Conservation (phyloP, 2,888 invertebrate species). For the Acleris emargana region DNA sequence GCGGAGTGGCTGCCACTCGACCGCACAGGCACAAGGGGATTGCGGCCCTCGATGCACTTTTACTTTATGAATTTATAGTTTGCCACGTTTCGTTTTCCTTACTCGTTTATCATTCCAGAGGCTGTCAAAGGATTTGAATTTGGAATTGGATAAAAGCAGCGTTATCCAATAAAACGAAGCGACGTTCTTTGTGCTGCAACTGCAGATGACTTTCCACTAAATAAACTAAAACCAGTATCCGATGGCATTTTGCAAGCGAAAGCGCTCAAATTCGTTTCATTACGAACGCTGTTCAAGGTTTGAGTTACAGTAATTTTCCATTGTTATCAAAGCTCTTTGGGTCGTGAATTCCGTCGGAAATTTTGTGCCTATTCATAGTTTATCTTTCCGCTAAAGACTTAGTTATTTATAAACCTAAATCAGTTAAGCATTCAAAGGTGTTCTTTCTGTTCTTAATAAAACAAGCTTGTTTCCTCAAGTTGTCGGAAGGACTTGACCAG, state of each 20-base stretch:
- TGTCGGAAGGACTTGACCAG: slow-evolving; percentile 18
- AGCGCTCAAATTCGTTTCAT: slow-evolving; percentile 5
- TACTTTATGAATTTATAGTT: slow-evolving; percentile 64
- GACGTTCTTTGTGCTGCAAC: slow-evolving; percentile 19
- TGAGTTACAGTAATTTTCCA: slow-evolving; percentile 30
- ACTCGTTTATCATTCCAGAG: slow-evolving; percentile 60
- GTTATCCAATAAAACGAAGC: slow-evolving; percentile 24
- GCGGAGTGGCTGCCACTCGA: slow-evolving; percentile 63
- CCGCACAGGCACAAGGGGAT: slow-evolving; percentile 55
- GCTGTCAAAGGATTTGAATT: slow-evolving; percentile 47
- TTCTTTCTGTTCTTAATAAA: slow-evolving; percentile 2
- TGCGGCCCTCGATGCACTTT: slow-evolving; percentile 67
- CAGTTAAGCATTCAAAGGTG: no score
- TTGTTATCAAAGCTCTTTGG: slow-evolving; percentile 21
- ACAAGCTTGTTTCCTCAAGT: slow-evolving; percentile 8
- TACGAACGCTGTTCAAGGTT: slow-evolving; percentile 17
- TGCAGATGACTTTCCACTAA: slow-evolving; percentile 14
- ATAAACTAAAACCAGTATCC: slow-evolving; percentile 8
- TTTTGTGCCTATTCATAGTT: slow-evolving; percentile 11
- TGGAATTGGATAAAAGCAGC: slow-evolving; percentile 27
- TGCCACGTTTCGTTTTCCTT: slow-evolving; percentile 59
- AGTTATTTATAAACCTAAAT: no score
- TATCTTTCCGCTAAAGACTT: neutral
- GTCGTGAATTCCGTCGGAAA: slow-evolving; percentile 8
- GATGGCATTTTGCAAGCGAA: slow-evolving; percentile 10